Percentiles rank a stretch among this genome's conserved stretches.
Conservation (phyloP, 1,140 invertebrate genomes). For the Caenorhabditis brenneri region DNA sequence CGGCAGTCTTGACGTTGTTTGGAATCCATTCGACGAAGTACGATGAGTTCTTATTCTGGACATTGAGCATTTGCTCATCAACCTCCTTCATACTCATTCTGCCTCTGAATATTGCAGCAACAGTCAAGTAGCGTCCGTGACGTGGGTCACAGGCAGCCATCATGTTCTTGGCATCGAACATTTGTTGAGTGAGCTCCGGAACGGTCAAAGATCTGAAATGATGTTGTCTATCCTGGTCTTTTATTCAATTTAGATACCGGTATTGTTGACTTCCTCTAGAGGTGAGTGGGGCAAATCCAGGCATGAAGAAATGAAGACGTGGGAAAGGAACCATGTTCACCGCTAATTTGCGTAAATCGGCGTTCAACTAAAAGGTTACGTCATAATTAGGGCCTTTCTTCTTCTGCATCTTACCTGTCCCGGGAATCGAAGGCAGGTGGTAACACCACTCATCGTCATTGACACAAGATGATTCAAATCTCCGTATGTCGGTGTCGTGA, state of each 20-base stretch:
- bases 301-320: constrained; percentile 92
- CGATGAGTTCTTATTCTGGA: constrained; percentile 76
- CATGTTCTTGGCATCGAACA: constrained; percentile 82
- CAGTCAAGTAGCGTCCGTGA: constrained; percentile 90
- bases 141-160: constrained; percentile 86
- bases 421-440: constrained; percentile 76
- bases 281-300: constrained; percentile 89
- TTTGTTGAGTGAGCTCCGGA: constrained; percentile 86
- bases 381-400: neutral
- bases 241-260: constrained; percentile 69
- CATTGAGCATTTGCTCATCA: constrained; percentile 77
- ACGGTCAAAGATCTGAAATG: constrained; percentile 80
- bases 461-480: constrained; percentile 83
- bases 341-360: constrained; percentile 88
- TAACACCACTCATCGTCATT: constrained; percentile 83
- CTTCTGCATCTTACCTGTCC: constrained; percentile 67
- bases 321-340: constrained; percentile 96
- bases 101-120: constrained; percentile 89
- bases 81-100: constrained; percentile 84
- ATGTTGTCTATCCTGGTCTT: constrained; percentile 73
- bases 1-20: constrained; percentile 79
- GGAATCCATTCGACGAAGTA: constrained; percentile 80
- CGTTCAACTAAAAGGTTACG: constrained; percentile 73
- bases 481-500: constrained; percentile 82
- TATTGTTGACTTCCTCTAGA: constrained; percentile 77